Base-by-base conservation (phyloP, 2,797 vertebrate species). In the Chelon labrosus region DNA sequence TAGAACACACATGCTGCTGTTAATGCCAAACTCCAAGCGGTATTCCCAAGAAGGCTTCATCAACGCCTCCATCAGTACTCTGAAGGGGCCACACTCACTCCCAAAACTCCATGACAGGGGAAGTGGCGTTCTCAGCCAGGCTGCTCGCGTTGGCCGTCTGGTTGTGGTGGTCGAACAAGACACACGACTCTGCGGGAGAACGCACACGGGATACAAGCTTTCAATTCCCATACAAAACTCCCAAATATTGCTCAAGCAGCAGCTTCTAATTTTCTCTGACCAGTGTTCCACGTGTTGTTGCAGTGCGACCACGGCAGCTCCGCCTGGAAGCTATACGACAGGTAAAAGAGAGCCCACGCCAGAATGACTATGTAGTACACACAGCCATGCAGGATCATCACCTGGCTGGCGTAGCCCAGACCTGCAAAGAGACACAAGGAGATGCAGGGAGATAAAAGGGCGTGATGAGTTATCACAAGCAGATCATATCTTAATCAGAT, bases 101-200 rank as follows among this genome's bases (percentile, higher is more conserved):
- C 96, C 96, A 97, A 83, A 97, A 97, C 88, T 98, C 96, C 68
- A 94, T 93, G 79, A 97, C 92, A 0, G 96, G 94, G 0, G 96
- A 97, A 0, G 95, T 96, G 79, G 90, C 65, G 0, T 97, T 97
- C 42, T 75, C 86, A 0, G 72, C 76, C 5, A 87, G 52, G 71
- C 67, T 39, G 77, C 66, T 92, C 1, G 0, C 70, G 5, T 91
- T 92, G 59, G 73, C 58, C 10, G 86, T 72, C 22, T 73, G 75
- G 76, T 92, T 93, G 54, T 54, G 49, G 25, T 56, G 60, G 6
- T 89, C 66, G 44, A 93, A 93, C 50, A 83, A 57, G 50, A 93
- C 59, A 61, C 94, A 94, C 0, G 87, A 50, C 17, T 84, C 94
- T 94, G 78, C 27, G 65, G 47, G 41, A 8, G 31, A 22, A 46